phyloP scores from a whole-genome alignment of 2,113 vertebrate genomes.

The Laticauda colubrina region DNA sequence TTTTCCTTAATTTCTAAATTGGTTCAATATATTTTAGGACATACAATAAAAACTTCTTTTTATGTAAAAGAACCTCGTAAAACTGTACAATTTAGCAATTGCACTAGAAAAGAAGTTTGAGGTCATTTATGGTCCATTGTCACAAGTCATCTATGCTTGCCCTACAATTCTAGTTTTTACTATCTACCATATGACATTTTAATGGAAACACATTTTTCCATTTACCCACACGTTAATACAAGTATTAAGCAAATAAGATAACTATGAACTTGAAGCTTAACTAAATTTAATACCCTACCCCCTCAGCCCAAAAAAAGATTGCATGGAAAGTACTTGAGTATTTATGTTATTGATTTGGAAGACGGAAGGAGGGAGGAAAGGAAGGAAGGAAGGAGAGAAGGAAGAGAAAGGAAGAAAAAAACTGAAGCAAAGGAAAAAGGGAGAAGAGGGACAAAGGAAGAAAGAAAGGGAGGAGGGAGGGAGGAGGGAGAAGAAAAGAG shows the following conservation, averaged over 20 bases:
- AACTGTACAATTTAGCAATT: background rate
- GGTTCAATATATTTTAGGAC: background rate
- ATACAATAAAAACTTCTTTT: background rate
- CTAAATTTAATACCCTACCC: background rate
- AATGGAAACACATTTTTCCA: background rate
- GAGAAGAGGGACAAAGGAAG: background rate
- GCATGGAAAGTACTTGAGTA: background rate
- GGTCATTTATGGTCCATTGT: background rate
- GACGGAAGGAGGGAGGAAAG: background rate
- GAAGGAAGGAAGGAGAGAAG: too few relatives aligned
- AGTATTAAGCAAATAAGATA: background rate
- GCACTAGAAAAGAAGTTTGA: background rate
- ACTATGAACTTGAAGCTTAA: background rate
- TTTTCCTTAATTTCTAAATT: background rate
- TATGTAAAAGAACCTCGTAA: background rate
- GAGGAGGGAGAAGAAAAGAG: background rate
- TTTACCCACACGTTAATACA: background rate
- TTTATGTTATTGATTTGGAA: background rate
- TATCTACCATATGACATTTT: background rate
- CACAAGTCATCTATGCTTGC: background rate
- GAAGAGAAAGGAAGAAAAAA: background rate
- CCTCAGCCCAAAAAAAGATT: background rate
- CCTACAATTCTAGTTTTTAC: background rate
- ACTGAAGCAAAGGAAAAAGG: background rate
- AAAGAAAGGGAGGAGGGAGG: background rate